Conservation (phyloP, 2,888 invertebrate genomes). For the Alloscopus bannaensis region DNA sequence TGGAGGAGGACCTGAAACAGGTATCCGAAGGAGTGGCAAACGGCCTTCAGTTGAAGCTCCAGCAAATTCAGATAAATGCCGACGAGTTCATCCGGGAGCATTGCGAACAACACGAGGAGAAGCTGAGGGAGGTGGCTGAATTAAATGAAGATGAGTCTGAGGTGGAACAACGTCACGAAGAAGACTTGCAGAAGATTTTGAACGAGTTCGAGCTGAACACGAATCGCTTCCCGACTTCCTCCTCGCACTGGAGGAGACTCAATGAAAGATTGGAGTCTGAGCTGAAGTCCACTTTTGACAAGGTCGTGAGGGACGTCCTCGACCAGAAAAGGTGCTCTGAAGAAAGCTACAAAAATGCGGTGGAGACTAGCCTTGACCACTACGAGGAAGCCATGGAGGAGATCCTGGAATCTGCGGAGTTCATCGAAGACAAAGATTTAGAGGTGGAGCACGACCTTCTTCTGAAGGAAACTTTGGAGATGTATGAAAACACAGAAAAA, state of each 20-base stretch:
- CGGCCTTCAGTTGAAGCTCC: constrained; percentile 8
- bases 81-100: not conserved
- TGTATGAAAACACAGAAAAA: constrained; percentile 17
- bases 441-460: constrained; percentile 6
- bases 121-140: constrained; percentile 9
- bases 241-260: too few relatives aligned
- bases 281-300: too few relatives aligned
- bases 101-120: not conserved
- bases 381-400: constrained; percentile 12
- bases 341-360: not conserved
- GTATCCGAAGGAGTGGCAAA: not conserved
- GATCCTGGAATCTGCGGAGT: constrained; percentile 2
- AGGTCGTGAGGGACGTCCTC: constrained; percentile 1
- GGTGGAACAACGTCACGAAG: too few relatives aligned
- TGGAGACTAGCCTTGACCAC: not conserved
- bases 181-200: too few relatives aligned
- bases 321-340: not conserved
- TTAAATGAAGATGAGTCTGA: too few relatives aligned
- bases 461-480: not conserved
- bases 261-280: too few relatives aligned
- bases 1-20: not conserved
- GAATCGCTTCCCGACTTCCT: too few relatives aligned
- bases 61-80: not conserved
- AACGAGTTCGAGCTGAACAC: too few relatives aligned
- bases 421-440: constrained; percentile 24